A percentile compares a stretch with the other conserved stretches of the same genome.
Conservation (phyloP, 2,797 vertebrate genomes). For the Sarcoramphus papa region DNA sequence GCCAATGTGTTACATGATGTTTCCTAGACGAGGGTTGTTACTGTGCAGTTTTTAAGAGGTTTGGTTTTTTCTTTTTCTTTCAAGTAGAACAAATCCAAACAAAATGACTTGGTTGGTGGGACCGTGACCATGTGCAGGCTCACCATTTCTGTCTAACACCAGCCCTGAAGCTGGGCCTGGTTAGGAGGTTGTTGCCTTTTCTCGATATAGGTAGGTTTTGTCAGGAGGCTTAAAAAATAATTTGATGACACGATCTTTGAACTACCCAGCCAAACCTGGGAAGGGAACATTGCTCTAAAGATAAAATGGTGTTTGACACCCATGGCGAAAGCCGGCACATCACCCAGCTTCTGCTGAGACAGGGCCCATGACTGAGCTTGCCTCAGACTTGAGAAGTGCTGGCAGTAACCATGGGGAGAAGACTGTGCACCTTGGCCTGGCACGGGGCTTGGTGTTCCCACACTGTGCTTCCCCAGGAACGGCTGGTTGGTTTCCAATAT, state of each 20-base stretch:
- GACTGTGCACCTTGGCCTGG: rapidly evolving
- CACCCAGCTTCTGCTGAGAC: background rate
- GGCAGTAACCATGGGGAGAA: background rate
- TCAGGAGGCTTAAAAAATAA: background rate
- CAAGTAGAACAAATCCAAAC: background rate
- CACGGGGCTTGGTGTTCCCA: rapidly evolving
- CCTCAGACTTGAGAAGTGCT: background rate
- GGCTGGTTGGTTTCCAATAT: background rate
- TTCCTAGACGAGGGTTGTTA: background rate
- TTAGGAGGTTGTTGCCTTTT: background rate
- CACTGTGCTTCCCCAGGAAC: background rate
- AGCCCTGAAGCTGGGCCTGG: background rate
- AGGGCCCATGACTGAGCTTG: background rate
- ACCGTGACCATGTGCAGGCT: background rate
- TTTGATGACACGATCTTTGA: background rate
- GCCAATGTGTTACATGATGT: background rate
- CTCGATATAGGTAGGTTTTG: rapidly evolving
- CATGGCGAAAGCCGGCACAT: background rate
- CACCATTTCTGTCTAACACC: background rate
- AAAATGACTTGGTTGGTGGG: background rate
- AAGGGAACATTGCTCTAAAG: background rate
- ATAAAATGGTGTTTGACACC: background rate
- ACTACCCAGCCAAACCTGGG: background rate
- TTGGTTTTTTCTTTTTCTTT: background rate
- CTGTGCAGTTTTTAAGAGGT: background rate